Evolutionary conservation across 2,797 vertebrate genomes (phyloP), one percentile per base, ranked within the genome.

Genomic region (Phalloptychus januarius): DNA sequence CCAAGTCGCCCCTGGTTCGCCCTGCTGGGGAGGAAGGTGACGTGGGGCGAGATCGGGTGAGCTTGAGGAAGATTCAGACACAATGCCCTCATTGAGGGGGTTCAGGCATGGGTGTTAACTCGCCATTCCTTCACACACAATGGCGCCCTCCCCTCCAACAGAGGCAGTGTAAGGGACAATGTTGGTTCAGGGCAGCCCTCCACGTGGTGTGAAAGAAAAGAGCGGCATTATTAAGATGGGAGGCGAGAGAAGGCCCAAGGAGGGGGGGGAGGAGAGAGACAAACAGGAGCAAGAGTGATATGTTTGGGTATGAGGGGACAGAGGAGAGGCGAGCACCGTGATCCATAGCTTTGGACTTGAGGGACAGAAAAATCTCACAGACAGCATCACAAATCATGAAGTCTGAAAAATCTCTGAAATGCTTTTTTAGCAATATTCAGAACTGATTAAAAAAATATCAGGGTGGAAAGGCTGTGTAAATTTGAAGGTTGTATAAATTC

Each of bases 81-180:
- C 95, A 96, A 96, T 95, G 93, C 85, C 75, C 87, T 93, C 93
- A 95, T 96, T 96, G 94, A 95, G 92, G 73, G 91, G 91, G 91
- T 94, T 90, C 85, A 93, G 88, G 95, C 86, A 95, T 87, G 93
- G 94, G 94, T 96, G 94, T 95, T 92, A 88, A 94, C 95, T 93
- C 88, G 79, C 94, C 93, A 94, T 96, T 94, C 92, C 94, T 92
- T 90, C 92, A 93, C 93, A 93, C 87, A 94, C 92, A 97, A 96
- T 95, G 90, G 93, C 85, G 90, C 89, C 90, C 92, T 95, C 94
- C 92, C 90, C 92, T 95, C 94, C 92, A 92, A 87, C 88, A 90
- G 83, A 88, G 91, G 93, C 85, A 79, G 93, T 79, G 85, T 92
- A 90, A 91, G 87, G 92, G 85, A 92, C 93, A 96, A 95, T 95